Evolutionary conservation across 1,140 invertebrate genomes (phyloP).

Genomic region (Tetramorium simillimum): DNA sequence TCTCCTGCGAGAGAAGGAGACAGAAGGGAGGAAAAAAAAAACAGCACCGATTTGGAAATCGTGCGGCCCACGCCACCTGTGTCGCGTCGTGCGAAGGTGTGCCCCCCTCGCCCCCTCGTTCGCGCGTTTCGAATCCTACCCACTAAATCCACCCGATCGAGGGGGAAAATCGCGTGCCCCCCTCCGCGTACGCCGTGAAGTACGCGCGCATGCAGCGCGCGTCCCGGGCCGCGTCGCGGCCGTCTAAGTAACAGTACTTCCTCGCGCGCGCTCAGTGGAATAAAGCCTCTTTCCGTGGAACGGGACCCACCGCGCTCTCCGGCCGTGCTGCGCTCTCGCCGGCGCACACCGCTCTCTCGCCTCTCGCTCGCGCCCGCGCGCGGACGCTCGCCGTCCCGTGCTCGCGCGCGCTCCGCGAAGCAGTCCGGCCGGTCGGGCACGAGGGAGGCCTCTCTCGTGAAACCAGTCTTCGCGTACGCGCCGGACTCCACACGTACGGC

Average conservation of each 20-base stretch:
- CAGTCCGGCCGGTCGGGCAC: constrained; percentile 76
- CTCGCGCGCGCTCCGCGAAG: constrained; percentile 66
- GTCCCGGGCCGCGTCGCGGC: constrained; percentile 53
- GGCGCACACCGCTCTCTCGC: constrained; percentile 47
- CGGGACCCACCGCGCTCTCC: constrained; percentile 72
- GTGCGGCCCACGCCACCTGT: not conserved
- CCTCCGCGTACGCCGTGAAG: not conserved
- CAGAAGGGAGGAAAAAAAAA: too few relatives aligned
- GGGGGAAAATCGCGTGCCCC: too few relatives aligned
- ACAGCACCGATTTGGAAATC: too few relatives aligned
- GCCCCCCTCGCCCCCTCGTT: too few relatives aligned
- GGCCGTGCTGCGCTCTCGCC: constrained; percentile 2
- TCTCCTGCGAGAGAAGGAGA: too few relatives aligned
- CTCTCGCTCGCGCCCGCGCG: constrained; percentile 18
- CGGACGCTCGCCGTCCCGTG: constrained; percentile 43
- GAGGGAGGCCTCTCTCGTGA: constrained; percentile 67
- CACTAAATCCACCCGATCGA: too few relatives aligned
- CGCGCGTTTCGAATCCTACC: too few relatives aligned
- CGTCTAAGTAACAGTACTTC: constrained; percentile 79
- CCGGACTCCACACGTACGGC: constrained; percentile 48
- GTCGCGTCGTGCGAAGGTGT: not conserved
- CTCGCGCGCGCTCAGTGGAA: constrained; percentile 67
- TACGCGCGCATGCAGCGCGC: constrained; percentile 48
- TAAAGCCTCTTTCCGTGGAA: constrained; percentile 76
- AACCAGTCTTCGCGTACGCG: constrained; percentile 74